Percentiles rank a stretch among this genome's conserved stretches.
phyloP scores from a whole-genome alignment of 2,797 vertebrate genomes.

The Ceryle rudis region DNA sequence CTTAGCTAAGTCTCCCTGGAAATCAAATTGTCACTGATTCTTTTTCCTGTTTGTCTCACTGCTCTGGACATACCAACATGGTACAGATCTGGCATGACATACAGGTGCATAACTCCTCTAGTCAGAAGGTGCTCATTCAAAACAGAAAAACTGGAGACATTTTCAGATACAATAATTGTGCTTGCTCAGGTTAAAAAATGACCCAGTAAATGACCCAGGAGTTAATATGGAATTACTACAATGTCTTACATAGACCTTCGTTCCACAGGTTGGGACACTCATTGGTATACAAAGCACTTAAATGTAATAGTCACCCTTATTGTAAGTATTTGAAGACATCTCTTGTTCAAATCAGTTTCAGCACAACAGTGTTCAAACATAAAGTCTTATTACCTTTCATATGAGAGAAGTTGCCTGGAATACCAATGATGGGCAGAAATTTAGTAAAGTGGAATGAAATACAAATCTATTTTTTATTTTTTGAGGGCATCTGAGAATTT shows the following conservation, averaged over 20 bases:
- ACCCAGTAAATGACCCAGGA: not conserved
- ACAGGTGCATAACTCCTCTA: rapidly evolving
- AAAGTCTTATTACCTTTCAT: not conserved
- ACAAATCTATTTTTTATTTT: not conserved
- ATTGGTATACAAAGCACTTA: not conserved
- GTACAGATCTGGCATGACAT: not conserved
- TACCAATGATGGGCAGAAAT: not conserved
- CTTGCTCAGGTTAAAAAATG: not conserved
- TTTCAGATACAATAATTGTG: not conserved
- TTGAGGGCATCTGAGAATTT: not conserved
- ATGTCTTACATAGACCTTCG: not conserved
- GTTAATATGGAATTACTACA: not conserved
- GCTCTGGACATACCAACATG: not conserved
- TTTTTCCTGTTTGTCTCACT: not conserved
- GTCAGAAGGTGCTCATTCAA: not conserved
- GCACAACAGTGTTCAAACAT: not conserved
- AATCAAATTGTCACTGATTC: rapidly evolving
- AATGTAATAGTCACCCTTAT: not conserved
- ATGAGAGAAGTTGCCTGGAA: not conserved
- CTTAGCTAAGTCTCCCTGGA: not conserved
- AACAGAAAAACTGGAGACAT: not conserved
- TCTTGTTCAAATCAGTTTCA: not conserved
- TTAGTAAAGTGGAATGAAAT: not conserved
- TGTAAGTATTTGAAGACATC: not conserved
- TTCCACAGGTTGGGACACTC: not conserved